A percentile compares a stretch with the other conserved stretches of the same genome.
These are phyloP conservation scores for Rhabditophanes sp. DNA, from an alignment of 2,888 invertebrate species.

Conservation along the genomic window DNA sequence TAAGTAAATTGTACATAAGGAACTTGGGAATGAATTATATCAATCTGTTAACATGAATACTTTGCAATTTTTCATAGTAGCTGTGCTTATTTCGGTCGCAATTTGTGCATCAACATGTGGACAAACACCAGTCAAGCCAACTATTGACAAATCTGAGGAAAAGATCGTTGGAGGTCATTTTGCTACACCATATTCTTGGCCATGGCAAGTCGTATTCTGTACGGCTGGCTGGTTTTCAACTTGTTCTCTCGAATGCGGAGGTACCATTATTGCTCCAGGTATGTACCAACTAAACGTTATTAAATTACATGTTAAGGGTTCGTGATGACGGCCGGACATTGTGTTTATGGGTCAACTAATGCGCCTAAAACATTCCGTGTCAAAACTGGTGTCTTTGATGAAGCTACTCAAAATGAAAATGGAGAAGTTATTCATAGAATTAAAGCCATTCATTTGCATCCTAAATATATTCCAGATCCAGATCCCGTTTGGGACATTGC, in stretches of 20 bases:
- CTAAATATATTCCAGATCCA: slow-evolving; percentile 8
- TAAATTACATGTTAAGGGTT: no score
- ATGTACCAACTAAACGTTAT: no score
- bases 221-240: slow-evolving; percentile 3
- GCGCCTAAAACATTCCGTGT: slow-evolving; percentile 10
- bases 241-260: slow-evolving; percentile 14
- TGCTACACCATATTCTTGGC: slow-evolving; percentile 6
- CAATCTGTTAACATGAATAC: no score
- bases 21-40: no score
- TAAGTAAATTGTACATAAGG: no score
- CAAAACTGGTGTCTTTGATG: slow-evolving; percentile 15
- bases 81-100: no score
- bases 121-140: slow-evolving; percentile 5
- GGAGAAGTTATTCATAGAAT: slow-evolving; percentile 7
- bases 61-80: no score
- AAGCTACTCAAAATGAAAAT: slow-evolving; percentile 5
- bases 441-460: slow-evolving; percentile 11
- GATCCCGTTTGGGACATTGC: slow-evolving; percentile 10
- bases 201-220: slow-evolving; percentile 6
- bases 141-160: slow-evolving; percentile 1
- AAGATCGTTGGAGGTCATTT: slow-evolving; percentile 5
- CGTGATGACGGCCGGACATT: slow-evolving; percentile 16
- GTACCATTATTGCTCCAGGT: slow-evolving; percentile 8
- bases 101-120: slow-evolving; percentile 1
- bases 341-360: slow-evolving; percentile 12